Evolutionary conservation across 92 coral and sea anemone genomes (phyloP).

Genomic region (Phymanthus crucifer): DNA sequence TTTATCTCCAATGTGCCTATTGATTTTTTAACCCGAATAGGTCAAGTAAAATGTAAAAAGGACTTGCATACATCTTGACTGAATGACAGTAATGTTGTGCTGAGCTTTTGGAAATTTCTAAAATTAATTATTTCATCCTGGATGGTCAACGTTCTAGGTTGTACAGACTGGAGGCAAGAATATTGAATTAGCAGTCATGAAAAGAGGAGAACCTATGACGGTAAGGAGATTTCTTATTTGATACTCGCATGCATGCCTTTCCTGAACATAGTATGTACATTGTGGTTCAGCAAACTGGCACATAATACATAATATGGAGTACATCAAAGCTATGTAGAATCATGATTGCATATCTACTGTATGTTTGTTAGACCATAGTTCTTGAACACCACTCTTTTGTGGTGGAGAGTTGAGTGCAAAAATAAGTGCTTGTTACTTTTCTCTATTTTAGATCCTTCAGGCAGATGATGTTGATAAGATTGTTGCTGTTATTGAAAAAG

Average conservation of each 20-base stretch:
- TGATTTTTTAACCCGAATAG: too few relatives aligned
- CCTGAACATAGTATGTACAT: constrained; percentile 75
- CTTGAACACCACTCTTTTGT: constrained; percentile 52
- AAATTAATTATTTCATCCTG: background rate
- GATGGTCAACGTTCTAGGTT: constrained; percentile 48
- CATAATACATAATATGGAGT: too few relatives aligned
- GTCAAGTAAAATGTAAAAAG: too few relatives aligned
- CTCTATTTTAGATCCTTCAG: constrained; percentile 66
- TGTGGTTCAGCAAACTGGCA: too few relatives aligned
- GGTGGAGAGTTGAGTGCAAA: background rate
- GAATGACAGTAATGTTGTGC: too few relatives aligned
- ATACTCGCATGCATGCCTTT: constrained; percentile 61
- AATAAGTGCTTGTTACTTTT: background rate
- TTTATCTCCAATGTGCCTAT: too few relatives aligned
- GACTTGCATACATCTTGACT: too few relatives aligned
- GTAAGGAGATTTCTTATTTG: constrained; percentile 84
- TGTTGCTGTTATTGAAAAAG: constrained; percentile 95
- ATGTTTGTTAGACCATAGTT: too few relatives aligned
- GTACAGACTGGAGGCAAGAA: constrained; percentile 98
- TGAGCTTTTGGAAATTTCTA: too few relatives aligned
- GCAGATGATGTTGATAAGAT: constrained; percentile 87
- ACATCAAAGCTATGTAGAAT: too few relatives aligned
- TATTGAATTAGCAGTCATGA: constrained; percentile 94
- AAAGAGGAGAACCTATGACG: constrained; percentile 87
- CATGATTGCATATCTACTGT: too few relatives aligned